Evolutionary conservation across 2,888 invertebrate genomes (phyloP).

Genomic region (Camptogramma bilineatum): DNA sequence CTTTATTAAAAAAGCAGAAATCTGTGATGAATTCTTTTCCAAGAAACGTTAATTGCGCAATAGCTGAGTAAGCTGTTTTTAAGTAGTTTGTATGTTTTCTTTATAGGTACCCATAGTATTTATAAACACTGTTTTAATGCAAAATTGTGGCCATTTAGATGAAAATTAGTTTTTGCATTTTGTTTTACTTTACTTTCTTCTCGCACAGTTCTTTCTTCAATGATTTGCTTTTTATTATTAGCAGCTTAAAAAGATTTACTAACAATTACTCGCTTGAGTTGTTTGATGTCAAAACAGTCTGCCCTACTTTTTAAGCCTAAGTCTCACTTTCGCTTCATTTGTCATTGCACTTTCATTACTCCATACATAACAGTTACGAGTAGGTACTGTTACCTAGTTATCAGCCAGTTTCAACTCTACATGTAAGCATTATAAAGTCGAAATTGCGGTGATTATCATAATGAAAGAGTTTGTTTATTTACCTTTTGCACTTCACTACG

Average conservation of each 20-base stretch:
- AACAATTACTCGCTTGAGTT: conserved; percentile 17
- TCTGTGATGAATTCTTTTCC: background rate
- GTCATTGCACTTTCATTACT: conserved; percentile 61
- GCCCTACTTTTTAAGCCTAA: conserved; percentile 50
- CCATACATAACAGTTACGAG: conserved; percentile 43
- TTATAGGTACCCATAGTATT: too few species aligned
- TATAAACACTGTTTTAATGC: too few species aligned
- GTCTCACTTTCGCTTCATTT: conserved; percentile 56
- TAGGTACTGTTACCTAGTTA: conserved; percentile 24
- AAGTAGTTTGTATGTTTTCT: too few species aligned
- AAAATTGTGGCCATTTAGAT: too few species aligned
- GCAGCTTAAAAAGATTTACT: conserved; percentile 33
- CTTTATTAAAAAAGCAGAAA: background rate
- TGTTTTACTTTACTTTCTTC: conserved; percentile 5
- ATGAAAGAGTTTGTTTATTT: conserved; percentile 23
- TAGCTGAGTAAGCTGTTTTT: too few species aligned
- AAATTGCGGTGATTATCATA: conserved; percentile 2
- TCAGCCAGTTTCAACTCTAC: conserved; percentile 26
- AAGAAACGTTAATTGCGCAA: background rate
- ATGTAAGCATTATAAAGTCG: background rate
- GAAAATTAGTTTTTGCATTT: too few species aligned
- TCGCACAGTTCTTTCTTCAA: background rate
- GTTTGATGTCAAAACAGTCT: conserved; percentile 39
- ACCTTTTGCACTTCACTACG: conserved; percentile 7
- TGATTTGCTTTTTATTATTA: conserved; percentile 25